Percentiles rank a stretch among this genome's conserved stretches.
These are phyloP conservation scores for Prunella himalayana DNA, from an alignment of 2,113 vertebrate genomes.

Conservation along the genomic window DNA sequence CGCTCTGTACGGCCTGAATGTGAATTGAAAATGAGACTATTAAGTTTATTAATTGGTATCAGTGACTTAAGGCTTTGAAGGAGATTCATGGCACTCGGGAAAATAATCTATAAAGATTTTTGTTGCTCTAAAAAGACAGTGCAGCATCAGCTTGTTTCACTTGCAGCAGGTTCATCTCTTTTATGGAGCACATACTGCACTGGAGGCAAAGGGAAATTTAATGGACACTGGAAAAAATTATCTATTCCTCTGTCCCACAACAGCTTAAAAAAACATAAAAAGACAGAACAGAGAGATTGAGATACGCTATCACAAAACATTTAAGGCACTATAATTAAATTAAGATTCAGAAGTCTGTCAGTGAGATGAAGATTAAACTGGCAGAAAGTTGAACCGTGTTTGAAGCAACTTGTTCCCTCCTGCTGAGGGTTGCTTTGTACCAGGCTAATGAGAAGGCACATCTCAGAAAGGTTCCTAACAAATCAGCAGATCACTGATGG, in stretches of 20 bases:
- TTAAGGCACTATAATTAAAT: conserved; percentile 26
- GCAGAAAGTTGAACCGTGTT: not conserved
- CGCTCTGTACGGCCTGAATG: not conserved
- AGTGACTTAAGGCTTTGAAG: conserved; percentile 18
- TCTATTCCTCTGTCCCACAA: not conserved
- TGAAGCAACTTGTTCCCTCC: conserved; percentile 28
- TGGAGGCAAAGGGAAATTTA: conserved; percentile 51
- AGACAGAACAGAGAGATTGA: not conserved
- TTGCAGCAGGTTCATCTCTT: conserved; percentile 47
- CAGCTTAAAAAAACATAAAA: conserved; percentile 2
- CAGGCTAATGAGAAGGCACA: not conserved
- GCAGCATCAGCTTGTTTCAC: conserved; percentile 46
- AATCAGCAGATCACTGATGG: not conserved
- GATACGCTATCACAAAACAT: not conserved
- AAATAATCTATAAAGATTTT: conserved; percentile 49
- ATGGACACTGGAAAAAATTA: not conserved
- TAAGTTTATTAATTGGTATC: conserved; percentile 43
- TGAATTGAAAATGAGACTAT: conserved; percentile 25
- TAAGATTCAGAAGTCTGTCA: conserved; percentile 1
- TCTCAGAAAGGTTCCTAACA: not conserved
- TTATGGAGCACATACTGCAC: not conserved
- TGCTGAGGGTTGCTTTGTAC: not conserved
- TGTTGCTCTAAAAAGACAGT: conserved; percentile 27
- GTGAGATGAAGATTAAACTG: conserved; percentile 4
- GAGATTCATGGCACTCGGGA: not conserved